A percentile compares a stretch with the other conserved stretches of the same genome.
These are phyloP conservation scores for Orchestes rusci DNA, from an alignment of 2,888 invertebrate genomes.

Conservation along the genomic window DNA sequence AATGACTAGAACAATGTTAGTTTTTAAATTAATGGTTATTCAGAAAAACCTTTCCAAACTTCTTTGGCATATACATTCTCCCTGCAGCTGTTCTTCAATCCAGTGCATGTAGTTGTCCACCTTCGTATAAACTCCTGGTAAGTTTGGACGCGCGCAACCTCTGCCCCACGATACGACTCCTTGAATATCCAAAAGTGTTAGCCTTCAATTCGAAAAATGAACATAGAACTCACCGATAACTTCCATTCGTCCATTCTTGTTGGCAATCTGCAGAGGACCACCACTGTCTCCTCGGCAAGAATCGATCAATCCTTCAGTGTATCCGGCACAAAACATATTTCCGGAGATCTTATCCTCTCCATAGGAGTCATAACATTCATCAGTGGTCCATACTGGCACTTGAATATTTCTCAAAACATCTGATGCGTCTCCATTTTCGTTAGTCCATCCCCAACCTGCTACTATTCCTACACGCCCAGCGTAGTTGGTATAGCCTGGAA, in stretches of 20 bases:
- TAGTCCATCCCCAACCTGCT: slow-evolving; percentile 68
- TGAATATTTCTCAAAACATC: slow-evolving; percentile 60
- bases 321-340: slow-evolving; percentile 77
- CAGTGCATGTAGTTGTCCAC: slow-evolving; percentile 53
- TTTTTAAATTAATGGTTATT: too few species aligned
- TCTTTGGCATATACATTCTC: slow-evolving; percentile 47
- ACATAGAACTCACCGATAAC: slow-evolving; percentile 53
- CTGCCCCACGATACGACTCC: slow-evolving; percentile 74
- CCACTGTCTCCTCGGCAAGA: slow-evolving; percentile 74
- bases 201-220: too few species aligned
- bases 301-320: slow-evolving; percentile 57
- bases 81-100: slow-evolving; percentile 48
- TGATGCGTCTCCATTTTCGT: slow-evolving; percentile 61
- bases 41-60: slow-evolving; percentile 1
- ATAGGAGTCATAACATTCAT: slow-evolving; percentile 63
- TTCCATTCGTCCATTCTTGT: slow-evolving; percentile 54
- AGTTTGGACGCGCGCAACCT: slow-evolving; percentile 62
- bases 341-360: slow-evolving; percentile 62
- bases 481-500: too few species aligned
- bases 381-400: slow-evolving; percentile 64
- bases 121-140: slow-evolving; percentile 56
- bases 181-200: too few species aligned
- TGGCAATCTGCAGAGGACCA: slow-evolving; percentile 60
- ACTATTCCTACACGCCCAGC: slow-evolving; percentile 58
- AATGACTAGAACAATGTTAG: too few species aligned